Evolutionary conservation across 1,140 invertebrate genomes (phyloP).

Genomic region (Bombus ignitus): DNA sequence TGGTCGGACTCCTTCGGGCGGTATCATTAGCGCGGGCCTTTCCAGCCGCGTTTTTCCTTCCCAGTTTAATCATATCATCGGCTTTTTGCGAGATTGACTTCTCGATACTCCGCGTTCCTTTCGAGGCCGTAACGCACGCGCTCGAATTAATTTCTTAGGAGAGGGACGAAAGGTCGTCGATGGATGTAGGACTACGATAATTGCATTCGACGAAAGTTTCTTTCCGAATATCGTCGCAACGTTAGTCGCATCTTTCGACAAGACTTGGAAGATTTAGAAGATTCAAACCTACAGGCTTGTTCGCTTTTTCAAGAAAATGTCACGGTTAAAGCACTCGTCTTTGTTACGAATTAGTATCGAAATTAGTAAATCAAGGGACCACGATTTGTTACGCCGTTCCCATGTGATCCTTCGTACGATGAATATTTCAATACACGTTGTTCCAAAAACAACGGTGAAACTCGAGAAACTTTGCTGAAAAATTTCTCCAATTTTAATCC

Average conservation of each 20-base stretch:
- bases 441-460: too few relatives aligned
- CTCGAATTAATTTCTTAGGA: not conserved
- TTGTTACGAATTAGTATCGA: too few relatives aligned
- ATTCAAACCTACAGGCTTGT: too few relatives aligned
- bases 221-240: too few relatives aligned
- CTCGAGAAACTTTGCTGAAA: not conserved
- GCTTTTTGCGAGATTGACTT: slow-evolving; percentile 46
- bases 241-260: too few relatives aligned
- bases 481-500: not conserved
- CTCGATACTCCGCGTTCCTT: not conserved
- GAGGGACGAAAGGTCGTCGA: not conserved
- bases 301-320: too few relatives aligned
- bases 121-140: slow-evolving; percentile 1
- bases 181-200: not conserved
- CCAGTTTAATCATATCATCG: slow-evolving; percentile 48
- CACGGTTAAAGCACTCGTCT: accelerated
- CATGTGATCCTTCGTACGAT: too few relatives aligned
- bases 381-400: too few relatives aligned
- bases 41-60: slow-evolving; percentile 12
- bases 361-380: too few relatives aligned
- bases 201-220: not conserved
- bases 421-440: too few relatives aligned
- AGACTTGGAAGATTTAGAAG: too few relatives aligned
- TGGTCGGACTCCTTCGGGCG: slow-evolving; percentile 34
- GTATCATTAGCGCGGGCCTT: slow-evolving; percentile 42